Conservation (phyloP, 2,888 invertebrate genomes). For the Scelioninae gen. 2 region DNA sequence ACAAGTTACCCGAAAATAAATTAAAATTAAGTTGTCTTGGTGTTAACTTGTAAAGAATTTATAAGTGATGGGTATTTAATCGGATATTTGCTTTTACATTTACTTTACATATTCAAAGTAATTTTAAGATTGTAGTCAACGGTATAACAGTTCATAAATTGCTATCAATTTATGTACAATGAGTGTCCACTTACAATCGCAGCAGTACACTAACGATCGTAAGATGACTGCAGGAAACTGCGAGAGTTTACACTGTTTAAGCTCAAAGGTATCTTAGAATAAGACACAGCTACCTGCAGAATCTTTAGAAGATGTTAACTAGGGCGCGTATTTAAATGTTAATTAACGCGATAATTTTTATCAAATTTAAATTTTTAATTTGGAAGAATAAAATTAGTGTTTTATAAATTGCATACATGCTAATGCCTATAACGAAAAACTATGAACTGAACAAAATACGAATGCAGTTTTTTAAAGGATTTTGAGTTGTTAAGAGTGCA, state of each 20-base stretch:
- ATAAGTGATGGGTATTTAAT: no score
- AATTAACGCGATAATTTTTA: no score
- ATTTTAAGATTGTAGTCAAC: conserved; percentile 49
- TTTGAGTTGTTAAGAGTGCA: no score
- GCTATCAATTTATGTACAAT: conserved; percentile 74
- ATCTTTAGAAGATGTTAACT: background rate
- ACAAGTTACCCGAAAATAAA: no score
- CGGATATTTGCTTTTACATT: background rate
- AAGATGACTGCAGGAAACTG: conserved; percentile 67
- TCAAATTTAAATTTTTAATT: no score
- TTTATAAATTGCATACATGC: no score
- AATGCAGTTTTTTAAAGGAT: no score
- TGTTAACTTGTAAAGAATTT: no score
- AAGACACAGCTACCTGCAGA: conserved; percentile 2
- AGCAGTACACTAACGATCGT: conserved; percentile 66
- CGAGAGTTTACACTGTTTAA: conserved; percentile 50
- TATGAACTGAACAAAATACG: no score
- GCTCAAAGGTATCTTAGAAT: conserved; percentile 24
- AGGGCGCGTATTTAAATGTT: background rate
- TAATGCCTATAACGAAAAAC: no score
- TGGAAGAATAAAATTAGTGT: no score
- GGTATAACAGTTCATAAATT: conserved; percentile 71
- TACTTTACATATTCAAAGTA: conserved; percentile 31
- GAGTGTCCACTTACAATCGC: conserved; percentile 73
- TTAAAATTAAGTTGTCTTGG: no score